These are phyloP conservation scores for Drosophila sordidula DNA, from an alignment of 2,888 invertebrate genomes.

Conservation along the genomic window DNA sequence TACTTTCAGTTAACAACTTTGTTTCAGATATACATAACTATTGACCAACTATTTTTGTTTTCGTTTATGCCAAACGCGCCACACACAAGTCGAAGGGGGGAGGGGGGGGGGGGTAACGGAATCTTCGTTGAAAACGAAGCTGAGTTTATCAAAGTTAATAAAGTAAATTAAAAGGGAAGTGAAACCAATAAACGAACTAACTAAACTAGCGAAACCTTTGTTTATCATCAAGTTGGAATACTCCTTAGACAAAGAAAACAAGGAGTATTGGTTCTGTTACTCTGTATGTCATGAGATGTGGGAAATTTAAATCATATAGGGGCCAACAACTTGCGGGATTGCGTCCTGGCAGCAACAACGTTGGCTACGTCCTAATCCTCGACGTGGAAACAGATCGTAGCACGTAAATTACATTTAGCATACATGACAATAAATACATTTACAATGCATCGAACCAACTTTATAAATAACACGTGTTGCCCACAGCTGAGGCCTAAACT, in stretches of 20 bases:
- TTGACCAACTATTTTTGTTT: slow-evolving; percentile 52
- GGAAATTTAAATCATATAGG: too few species aligned
- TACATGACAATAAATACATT: slow-evolving; percentile 57
- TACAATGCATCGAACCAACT: slow-evolving; percentile 65
- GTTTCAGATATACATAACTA: slow-evolving; percentile 57
- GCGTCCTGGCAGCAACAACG: slow-evolving; percentile 23
- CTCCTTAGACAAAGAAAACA: background rate
- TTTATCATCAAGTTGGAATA: slow-evolving; percentile 13
- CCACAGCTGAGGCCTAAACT: slow-evolving; percentile 45
- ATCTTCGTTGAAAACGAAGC: slow-evolving; percentile 1
- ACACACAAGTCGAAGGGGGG: background rate
- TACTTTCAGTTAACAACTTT: slow-evolving; percentile 77
- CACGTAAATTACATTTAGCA: slow-evolving; percentile 50
- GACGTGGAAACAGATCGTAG: slow-evolving; percentile 35
- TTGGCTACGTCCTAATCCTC: background rate
- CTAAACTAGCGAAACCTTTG: slow-evolving; percentile 48
- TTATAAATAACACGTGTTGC: slow-evolving; percentile 58
- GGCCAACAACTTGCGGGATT: background rate
- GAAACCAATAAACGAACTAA: slow-evolving; percentile 47
- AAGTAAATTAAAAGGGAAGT: slow-evolving; percentile 28
- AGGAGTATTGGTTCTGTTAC: background rate
- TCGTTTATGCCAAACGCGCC: slow-evolving; percentile 32
- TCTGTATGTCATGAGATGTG: background rate
- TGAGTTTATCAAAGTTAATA: slow-evolving; percentile 15
- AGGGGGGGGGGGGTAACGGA: background rate